Evolutionary conservation across 2,797 vertebrate genomes (phyloP).

Genomic region (Amniataba percoides): DNA sequence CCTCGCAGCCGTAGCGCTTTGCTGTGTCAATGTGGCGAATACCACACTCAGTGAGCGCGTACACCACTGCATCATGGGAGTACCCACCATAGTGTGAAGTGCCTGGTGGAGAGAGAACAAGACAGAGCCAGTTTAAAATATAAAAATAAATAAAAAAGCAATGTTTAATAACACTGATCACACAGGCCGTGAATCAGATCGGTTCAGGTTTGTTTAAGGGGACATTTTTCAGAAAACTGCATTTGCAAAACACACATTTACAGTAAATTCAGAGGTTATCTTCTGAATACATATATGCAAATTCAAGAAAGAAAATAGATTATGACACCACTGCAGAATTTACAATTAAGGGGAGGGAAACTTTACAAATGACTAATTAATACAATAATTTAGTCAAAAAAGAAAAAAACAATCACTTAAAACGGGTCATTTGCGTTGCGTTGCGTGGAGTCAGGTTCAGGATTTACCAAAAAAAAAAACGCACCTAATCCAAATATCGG

Average conservation of each 20-base stretch:
- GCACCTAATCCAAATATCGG: slow-evolving; percentile 81
- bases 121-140: too few relatives aligned
- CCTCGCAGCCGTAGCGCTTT: slow-evolving; percentile 85
- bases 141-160: too few relatives aligned
- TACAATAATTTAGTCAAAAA: too few relatives aligned
- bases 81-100: slow-evolving; percentile 86
- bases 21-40: slow-evolving; percentile 87
- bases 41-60: slow-evolving; percentile 84
- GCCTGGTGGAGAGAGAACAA: slow-evolving; percentile 62
- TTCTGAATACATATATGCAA: background rate
- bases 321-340: too few relatives aligned
- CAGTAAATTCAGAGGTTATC: background rate
- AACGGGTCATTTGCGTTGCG: too few relatives aligned
- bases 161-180: background rate
- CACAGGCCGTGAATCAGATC: too few relatives aligned
- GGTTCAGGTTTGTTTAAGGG: background rate
- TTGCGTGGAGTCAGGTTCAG: too few relatives aligned
- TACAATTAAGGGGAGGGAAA: too few relatives aligned
- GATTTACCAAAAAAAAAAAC: slow-evolving; percentile 9
- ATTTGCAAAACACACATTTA: background rate
- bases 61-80: slow-evolving; percentile 83
- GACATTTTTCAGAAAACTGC: background rate
- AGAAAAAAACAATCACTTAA: too few relatives aligned
- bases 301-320: background rate
- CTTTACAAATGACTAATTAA: too few relatives aligned